Base-by-base conservation (phyloP, 2,888 invertebrate genomes). In the Lasioglossum morio region DNA sequence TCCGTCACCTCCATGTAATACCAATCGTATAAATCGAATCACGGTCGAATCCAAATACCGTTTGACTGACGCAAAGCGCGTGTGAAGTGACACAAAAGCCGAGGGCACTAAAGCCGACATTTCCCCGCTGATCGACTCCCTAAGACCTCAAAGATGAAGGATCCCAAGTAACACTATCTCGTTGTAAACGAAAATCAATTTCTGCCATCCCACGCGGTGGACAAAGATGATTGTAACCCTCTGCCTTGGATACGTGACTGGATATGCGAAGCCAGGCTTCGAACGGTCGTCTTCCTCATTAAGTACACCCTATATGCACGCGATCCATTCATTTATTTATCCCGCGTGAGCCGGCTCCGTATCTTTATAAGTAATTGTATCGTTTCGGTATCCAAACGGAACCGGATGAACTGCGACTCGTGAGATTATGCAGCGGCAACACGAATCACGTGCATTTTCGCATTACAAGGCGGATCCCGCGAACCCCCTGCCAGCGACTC, bases 131-230 rank as follows among this genome's bases (percentile, higher is more conserved):
- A 72, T 69, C 43, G 23, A 27, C n/a, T 46, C 2, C 40, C 12
- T n/a, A n/a, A n/a, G 37, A 12, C n/a, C 34, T 12, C 70, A 27
- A 10, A 69, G 46, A 53, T 19, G 10, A 27, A 72, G 40, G 27
- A 48, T 46, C 10, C 70, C 16, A 7, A n/a, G n/a, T 12, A n/a
- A 10, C 73, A 66, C 69, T 48, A 14, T n/a, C 57, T n/a, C 37
- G 16, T 48, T 57, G 46, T 87, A 72, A 89, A 79, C 87, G 85
- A 92, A 92, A 93, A 93, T 92, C 92, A 93, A 93, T 93, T 92
- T 92, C 88, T 86, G 90, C 86, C 82, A 73, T 74, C 80, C 80
- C 78, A 73, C 72, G 79, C 83, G 34, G 63, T 72, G 72, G 72
- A 86, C 87, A 73, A 81, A 60, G 75, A 80, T 88, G 63, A 40